A percentile compares a stretch with the other conserved stretches of the same genome.
phyloP scores from a whole-genome alignment of 2,797 vertebrate genomes.

The Acridotheres tristis region DNA sequence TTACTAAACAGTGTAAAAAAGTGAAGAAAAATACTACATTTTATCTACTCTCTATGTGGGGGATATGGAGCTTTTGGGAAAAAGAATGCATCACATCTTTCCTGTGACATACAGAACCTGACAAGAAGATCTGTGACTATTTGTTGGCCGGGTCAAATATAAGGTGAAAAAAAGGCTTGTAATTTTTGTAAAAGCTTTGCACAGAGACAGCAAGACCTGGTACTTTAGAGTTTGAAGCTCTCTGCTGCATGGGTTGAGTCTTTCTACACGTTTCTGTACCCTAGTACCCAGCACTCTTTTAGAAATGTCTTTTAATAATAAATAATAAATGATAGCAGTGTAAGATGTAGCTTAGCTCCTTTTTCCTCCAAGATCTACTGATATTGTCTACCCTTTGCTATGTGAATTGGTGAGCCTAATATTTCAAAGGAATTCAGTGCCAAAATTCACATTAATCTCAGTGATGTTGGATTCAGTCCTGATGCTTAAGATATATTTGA shows the following conservation, averaged over 20 bases:
- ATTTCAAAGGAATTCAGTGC: background rate
- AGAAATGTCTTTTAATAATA: background rate
- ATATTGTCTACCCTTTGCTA: background rate
- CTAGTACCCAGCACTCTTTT: background rate
- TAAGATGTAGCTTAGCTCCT: background rate
- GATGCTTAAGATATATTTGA: background rate
- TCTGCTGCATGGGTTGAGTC: background rate
- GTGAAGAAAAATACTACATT: background rate
- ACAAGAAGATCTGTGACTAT: background rate
- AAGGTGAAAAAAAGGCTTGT: rapidly evolving
- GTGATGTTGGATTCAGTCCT: background rate
- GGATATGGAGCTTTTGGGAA: background rate
- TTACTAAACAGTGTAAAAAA: background rate
- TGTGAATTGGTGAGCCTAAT: background rate
- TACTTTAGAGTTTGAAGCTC: background rate
- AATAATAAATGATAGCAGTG: background rate
- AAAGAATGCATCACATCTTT: background rate
- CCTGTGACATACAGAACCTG: background rate
- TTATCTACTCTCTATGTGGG: background rate
- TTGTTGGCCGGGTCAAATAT: background rate
- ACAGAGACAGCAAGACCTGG: background rate
- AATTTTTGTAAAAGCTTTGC: background rate
- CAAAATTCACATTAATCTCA: background rate
- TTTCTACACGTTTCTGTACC: background rate
- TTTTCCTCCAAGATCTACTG: background rate